Base-by-base conservation (phyloP, 2,888 invertebrate species). In the Arrhopalites spinosus region DNA sequence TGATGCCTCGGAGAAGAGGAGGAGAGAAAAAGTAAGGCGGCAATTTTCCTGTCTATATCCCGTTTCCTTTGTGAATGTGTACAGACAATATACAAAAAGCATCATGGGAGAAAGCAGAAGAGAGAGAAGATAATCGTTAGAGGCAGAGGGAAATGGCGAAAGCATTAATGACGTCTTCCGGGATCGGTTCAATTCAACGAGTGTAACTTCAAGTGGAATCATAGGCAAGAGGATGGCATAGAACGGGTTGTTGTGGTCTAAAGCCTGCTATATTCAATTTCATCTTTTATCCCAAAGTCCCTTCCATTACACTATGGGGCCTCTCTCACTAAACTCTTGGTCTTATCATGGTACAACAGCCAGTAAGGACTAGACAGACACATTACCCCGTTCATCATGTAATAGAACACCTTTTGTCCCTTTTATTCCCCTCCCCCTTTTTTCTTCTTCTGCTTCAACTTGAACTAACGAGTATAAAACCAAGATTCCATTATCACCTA, bases 401-500 rank as follows among this genome's bases (percentile, higher is more conserved):
- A 36, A 36, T 36, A 36, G 36, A 36, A 36, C 36, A 36, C 36
- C 36, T 36, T 11, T 36, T 36, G 5, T 36, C 36, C 36, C 36
- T 36, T 36, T 36, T 7, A 36, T 36, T 36, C 36, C 36, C 36
- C n/a, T n/a, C 15, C 47, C 47, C 13, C 7, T 23, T n/a, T 56
- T 56, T 56, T 56, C 53, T n/a, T 56, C 53, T 13, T 2, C 59
- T 25, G 20, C 27, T 5, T 59, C 27, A 27, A 1, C 53, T n/a
- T 56, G 53, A 53, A n/a, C 27, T 25, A 59, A 59, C 59, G 59
- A 36, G 11, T 36, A 36, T 3, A n/a, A n/a, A n/a, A n/a, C n/a
- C 53, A 23, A 23, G 59, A 59, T 25, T 59, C 59, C 27, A 59
- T 59, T 59, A 59, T 59, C 59, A 59, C 59, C 15, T 59, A 59